Base-by-base conservation (phyloP, 1,140 invertebrate genomes). In the Archivesica marissinica region DNA sequence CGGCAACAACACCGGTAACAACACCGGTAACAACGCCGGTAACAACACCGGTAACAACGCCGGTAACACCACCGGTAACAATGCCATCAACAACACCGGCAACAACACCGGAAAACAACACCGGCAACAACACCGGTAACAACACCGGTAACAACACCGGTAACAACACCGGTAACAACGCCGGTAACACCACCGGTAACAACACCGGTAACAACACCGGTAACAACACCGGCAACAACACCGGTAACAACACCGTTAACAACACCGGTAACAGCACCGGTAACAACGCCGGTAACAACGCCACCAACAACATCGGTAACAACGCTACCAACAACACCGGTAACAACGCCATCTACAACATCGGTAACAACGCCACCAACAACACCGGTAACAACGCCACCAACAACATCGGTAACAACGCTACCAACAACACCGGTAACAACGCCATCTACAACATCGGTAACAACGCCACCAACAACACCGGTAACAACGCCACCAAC, bases 201-300 rank as follows among this genome's bases (percentile, higher is more conserved):
- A n/a, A 50, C n/a, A 50, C 47, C 47, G 47, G n/a, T n/a, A n/a
- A 50, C 47, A n/a, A 50, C n/a, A 50, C 47, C 47, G 47, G n/a
- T n/a, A 50, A 50, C 47, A n/a, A 50, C n/a, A 50, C 47, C 47
- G 47, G n/a, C 47, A 50, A 50, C 47, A n/a, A 50, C n/a, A 50
- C 47, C 47, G 47, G n/a, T n/a, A 50, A 50, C 47, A n/a, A 50
- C n/a, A 50, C 47, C 47, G 47, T 13, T n/a, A 50, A 50, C 47
- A n/a, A 50, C n/a, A 50, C 47, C 47, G 47, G n/a, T n/a, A n/a
- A 50, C 47, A n/a, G n/a, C n/a, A 50, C 47, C 47, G n/a, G n/a
- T n/a, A 50, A 50, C 47, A n/a, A 50, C n/a, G 47, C n/a, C n/a
- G n/a, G n/a, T n/a, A n/a, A n/a, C n/a, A n/a, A n/a, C n/a, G n/a